These are phyloP conservation scores for Clarias laeviceps DNA, from an alignment of 2,797 vertebrate genomes.

Conservation along the genomic window DNA sequence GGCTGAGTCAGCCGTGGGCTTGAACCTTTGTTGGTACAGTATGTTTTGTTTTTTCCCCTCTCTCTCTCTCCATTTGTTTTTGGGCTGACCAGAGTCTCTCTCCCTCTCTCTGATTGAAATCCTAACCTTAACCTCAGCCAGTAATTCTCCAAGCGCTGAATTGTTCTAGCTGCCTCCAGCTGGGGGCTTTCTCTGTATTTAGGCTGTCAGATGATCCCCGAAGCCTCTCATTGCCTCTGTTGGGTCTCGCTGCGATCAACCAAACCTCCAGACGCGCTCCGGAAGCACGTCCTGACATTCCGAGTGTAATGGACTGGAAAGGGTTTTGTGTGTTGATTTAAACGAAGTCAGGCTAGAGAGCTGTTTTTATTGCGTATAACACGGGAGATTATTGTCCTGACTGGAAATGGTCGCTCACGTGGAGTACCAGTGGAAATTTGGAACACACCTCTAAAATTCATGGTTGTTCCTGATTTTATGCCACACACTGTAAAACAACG, in stretches of 20 bases:
- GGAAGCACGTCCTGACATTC: slow-evolving; percentile 37
- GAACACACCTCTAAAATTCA: no score
- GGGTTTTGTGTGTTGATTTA: slow-evolving; percentile 23
- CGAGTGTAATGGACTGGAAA: slow-evolving; percentile 35
- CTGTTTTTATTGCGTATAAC: slow-evolving; percentile 19
- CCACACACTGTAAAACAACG: no score
- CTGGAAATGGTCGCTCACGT: background rate
- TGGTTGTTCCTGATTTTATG: no score
- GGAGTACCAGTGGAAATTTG: no score
- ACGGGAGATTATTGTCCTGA: background rate
- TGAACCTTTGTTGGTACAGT: slow-evolving; percentile 32
- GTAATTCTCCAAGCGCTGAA: slow-evolving; percentile 7
- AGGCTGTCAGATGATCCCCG: slow-evolving; percentile 45
- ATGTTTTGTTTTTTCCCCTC: background rate
- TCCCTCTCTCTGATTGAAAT: slow-evolving; percentile 1
- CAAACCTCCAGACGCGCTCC: slow-evolving; percentile 33
- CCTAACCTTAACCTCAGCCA: slow-evolving; percentile 26
- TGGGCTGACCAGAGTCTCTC: background rate
- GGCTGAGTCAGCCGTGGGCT: slow-evolving; percentile 20
- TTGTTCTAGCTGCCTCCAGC: slow-evolving; percentile 30
- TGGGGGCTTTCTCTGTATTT: slow-evolving; percentile 42
- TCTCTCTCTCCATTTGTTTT: background rate
- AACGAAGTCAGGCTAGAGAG: background rate
- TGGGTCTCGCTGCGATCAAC: slow-evolving; percentile 30
- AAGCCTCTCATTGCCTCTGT: slow-evolving; percentile 47